phyloP scores from a whole-genome alignment of 2,888 invertebrate genomes.

The Podabrus alpinus region DNA sequence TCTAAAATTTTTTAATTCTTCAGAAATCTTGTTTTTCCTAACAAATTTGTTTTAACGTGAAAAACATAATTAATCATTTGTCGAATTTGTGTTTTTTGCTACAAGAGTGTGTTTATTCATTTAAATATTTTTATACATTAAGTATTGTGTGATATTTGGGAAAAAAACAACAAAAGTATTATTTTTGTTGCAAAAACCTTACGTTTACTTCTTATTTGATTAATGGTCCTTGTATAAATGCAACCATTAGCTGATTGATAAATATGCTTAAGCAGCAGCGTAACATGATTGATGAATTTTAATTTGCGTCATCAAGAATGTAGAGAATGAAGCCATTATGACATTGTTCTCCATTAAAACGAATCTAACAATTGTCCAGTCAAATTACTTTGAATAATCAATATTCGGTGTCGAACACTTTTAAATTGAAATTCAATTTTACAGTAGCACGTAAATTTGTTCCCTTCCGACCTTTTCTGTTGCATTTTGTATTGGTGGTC shows the following conservation, averaged over 20 bases:
- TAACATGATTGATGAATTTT: slow-evolving; percentile 14
- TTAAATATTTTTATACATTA: neutral
- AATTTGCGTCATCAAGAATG: slow-evolving; percentile 4
- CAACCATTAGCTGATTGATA: slow-evolving; percentile 14
- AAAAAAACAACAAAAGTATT: neutral
- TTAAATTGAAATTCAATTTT: slow-evolving; percentile 15
- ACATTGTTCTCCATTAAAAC: slow-evolving; percentile 14
- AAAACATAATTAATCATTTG: neutral
- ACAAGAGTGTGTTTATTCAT: neutral
- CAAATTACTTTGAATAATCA: slow-evolving; percentile 6
- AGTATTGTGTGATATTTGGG: neutral
- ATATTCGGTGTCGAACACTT: slow-evolving; percentile 12
- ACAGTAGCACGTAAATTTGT: slow-evolving; percentile 16
- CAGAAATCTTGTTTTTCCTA: neutral
- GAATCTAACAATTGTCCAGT: slow-evolving; percentile 7
- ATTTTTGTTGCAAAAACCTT: neutral
- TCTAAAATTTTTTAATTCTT: neutral
- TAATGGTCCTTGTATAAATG: slow-evolving; percentile 7
- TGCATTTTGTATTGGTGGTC: slow-evolving; percentile 16
- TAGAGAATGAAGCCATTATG: slow-evolving; percentile 3
- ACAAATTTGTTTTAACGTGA: neutral
- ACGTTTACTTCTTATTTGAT: slow-evolving; percentile 6
- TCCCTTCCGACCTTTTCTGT: slow-evolving; percentile 7
- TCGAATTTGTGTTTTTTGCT: neutral
- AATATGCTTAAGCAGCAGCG: slow-evolving; percentile 11